Conservation (phyloP, 2,797 vertebrate genomes). For the Sebastes taczanowskii region DNA sequence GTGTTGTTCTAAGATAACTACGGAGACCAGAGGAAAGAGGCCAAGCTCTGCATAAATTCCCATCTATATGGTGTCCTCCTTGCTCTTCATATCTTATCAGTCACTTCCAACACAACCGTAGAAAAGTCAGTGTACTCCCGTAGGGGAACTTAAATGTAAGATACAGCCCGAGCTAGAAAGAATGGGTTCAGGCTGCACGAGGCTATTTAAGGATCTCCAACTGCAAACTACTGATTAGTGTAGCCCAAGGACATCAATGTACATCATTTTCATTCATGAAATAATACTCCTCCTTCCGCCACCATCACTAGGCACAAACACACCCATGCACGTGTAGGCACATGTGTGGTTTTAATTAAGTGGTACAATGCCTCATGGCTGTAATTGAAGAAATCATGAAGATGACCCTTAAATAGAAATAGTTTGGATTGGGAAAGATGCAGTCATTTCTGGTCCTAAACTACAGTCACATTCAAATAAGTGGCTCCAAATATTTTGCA, state of each 20-base stretch:
- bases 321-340: conserved; percentile 13
- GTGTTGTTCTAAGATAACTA: conserved; percentile 65
- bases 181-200: conserved; percentile 28
- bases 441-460: background rate
- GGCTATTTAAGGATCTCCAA: conserved; percentile 50
- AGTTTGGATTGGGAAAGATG: background rate
- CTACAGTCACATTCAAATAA: conserved; percentile 5
- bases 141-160: conserved; percentile 39
- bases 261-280: conserved; percentile 65
- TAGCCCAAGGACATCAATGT: conserved; percentile 50
- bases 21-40: conserved; percentile 46
- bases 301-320: conserved; percentile 3
- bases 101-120: conserved; percentile 36
- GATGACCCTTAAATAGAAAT: conserved; percentile 29
- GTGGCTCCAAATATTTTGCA: background rate
- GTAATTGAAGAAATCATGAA: conserved; percentile 22
- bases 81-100: conserved; percentile 56
- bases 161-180: conserved; percentile 26
- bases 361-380: conserved; percentile 31
- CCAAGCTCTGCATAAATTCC: conserved; percentile 56
- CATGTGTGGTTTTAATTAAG: conserved; percentile 34
- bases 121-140: conserved; percentile 33
- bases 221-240: conserved; percentile 54
- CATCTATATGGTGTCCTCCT: conserved; percentile 39
- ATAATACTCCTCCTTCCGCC: conserved; percentile 9